Percentiles rank a stretch among this genome's conserved stretches.
These are phyloP conservation scores for Pteruthius melanotis DNA, from an alignment of 2,113 vertebrate species.

Conservation along the genomic window DNA sequence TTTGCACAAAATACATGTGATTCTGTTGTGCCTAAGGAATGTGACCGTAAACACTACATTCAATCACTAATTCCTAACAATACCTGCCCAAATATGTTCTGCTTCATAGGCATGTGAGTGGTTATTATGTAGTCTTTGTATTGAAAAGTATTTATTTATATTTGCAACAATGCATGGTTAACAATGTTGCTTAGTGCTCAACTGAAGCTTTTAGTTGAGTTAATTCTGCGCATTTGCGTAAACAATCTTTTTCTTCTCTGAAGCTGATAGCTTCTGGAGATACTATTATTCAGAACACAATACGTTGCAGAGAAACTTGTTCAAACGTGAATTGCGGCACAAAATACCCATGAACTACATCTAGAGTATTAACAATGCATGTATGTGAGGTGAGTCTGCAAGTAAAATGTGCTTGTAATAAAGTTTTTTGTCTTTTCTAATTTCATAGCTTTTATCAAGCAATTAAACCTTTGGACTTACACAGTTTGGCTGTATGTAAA, in stretches of 20 bases:
- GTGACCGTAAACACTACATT: background rate
- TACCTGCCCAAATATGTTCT: background rate
- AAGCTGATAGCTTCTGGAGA: background rate
- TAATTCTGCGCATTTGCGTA: background rate
- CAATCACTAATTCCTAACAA: background rate
- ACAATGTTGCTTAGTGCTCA: background rate
- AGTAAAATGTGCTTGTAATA: background rate
- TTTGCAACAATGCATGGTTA: background rate
- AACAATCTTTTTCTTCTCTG: background rate
- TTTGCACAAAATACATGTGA: background rate
- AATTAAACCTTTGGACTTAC: background rate
- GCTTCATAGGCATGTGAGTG: background rate
- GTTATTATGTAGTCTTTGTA: background rate
- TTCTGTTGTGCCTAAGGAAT: background rate
- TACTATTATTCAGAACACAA: background rate
- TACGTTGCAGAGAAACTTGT: background rate
- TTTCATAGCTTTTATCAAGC: background rate
- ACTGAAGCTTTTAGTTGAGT: background rate
- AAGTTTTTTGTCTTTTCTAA: background rate
- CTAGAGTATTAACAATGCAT: fast-evolving
- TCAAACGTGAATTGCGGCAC: background rate
- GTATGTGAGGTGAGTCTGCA: background rate
- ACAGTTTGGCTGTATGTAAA: background rate
- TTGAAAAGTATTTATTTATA: background rate
- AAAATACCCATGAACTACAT: background rate